Base-by-base conservation (phyloP, 2,797 vertebrate genomes). In the Siniperca obscura region DNA sequence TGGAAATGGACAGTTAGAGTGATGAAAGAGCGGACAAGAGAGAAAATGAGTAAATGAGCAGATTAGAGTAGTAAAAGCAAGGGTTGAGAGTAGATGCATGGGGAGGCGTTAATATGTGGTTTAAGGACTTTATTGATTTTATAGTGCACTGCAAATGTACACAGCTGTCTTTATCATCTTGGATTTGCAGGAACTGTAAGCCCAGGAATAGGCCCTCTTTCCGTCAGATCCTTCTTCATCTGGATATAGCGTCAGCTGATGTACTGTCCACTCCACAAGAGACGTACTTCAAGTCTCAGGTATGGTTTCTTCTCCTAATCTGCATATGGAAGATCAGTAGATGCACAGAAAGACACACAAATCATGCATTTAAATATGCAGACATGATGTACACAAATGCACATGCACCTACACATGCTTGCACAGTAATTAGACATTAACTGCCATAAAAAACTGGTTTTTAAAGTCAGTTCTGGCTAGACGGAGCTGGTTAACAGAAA, bases 261-360 rank as follows among this genome's bases (percentile, higher is more conserved):
- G 96, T 99, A 1, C 96, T 99, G 55, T 99, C 97, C 85, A 98
- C 98, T 44, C 96, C 98, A 0, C 98, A 99, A 76, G 98, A 99
- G 93, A 99, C 98, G 0, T 99, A 99, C 90, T 99, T 99, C 93
- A 97, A 98, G 92, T 98, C 98, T 85, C 98, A 99, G 97, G 98
- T 98, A 87, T 1, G 71, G 30, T 53, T 71, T 0, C 55, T n/a
- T 52, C 46, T 21, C 14, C 0, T 1, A 60, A 22, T 53, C 7
- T 74, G 38, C 64, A 44, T 19, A 38, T 22, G 7, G n/a, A 17
- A 14, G 30, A 42, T 21, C 42, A 38, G 34, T 40, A 38, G 36
- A 34, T 44, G 50, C 27, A 60, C 17, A 10, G 59, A 72, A 65
- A 72, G 25, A 60, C n/a, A 5, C 17, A 69, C 6, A 40, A 30